Conservation (phyloP, 1,140 invertebrate species). For the Diorhabda sublineata region DNA sequence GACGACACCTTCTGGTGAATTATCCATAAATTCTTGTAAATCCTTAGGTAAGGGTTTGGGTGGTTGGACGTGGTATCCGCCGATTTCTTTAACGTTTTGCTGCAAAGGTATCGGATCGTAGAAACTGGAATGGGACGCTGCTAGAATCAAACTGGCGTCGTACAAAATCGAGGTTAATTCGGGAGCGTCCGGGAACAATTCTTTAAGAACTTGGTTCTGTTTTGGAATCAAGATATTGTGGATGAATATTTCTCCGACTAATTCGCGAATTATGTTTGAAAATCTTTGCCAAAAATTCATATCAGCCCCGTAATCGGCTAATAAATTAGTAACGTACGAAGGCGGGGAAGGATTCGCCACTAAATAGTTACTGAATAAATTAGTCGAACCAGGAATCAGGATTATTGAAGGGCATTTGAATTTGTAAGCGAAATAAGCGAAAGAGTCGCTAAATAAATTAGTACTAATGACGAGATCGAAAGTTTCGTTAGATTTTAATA, state of each 20-base stretch:
- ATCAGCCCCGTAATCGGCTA: not conserved
- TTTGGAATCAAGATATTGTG: constrained; percentile 14
- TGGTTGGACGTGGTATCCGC: constrained; percentile 30
- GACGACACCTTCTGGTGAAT: constrained; percentile 57
- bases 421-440: constrained; percentile 44
- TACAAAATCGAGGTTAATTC: constrained; percentile 9
- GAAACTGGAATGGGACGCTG: constrained; percentile 39
- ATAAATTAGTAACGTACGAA: not conserved
- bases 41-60: not conserved
- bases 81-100: constrained; percentile 28
- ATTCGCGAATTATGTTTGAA: not conserved
- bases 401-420: constrained; percentile 25
- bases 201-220: constrained; percentile 23
- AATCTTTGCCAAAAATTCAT: not conserved
- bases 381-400: not conserved
- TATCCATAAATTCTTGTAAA: constrained; percentile 56
- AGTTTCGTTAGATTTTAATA: constrained; percentile 40
- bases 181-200: constrained; percentile 8
- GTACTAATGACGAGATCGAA: constrained; percentile 50
- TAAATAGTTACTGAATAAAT: not conserved
- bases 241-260: constrained; percentile 12
- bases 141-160: constrained; percentile 48
- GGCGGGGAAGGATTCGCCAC: not conserved
- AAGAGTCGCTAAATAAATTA: constrained; percentile 49
- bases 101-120: constrained; percentile 33